A percentile compares a stretch with the other conserved stretches of the same genome.
These are phyloP conservation scores for Syngnathus floridae DNA, from an alignment of 2,113 vertebrate species.

Conservation along the genomic window DNA sequence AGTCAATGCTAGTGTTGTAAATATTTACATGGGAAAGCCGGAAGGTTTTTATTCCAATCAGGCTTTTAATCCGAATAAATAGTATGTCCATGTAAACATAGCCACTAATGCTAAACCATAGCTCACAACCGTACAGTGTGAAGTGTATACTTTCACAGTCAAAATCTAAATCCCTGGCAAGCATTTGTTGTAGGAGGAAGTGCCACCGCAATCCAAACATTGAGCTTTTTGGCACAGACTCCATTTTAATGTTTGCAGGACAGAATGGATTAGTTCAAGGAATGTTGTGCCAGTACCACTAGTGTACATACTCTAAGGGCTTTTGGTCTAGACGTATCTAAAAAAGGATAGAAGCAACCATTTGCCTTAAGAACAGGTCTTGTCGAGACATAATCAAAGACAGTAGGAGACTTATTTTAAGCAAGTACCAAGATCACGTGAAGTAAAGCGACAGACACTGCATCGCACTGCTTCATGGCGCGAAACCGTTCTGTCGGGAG, in stretches of 20 bases:
- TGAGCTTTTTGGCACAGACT: slow-evolving; percentile 47
- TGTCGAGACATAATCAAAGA: slow-evolving; percentile 12
- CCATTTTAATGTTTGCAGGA: slow-evolving; percentile 50
- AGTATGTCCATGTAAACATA: too few species aligned
- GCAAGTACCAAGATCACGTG: slow-evolving; percentile 13
- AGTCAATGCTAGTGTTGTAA: too few species aligned
- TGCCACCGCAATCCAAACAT: slow-evolving; percentile 40
- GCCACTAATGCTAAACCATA: slow-evolving; percentile 19
- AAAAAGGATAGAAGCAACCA: slow-evolving; percentile 14
- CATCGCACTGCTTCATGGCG: slow-evolving; percentile 31
- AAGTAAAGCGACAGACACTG: slow-evolving; percentile 26
- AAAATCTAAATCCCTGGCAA: slow-evolving; percentile 57
- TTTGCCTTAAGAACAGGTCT: slow-evolving; percentile 20
- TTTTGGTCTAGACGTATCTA: slow-evolving; percentile 30
- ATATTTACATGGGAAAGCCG: too few species aligned
- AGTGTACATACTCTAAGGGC: slow-evolving; percentile 31
- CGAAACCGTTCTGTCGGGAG: slow-evolving; percentile 37
- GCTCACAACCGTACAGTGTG: slow-evolving; percentile 46
- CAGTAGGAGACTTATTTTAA: slow-evolving; percentile 14
- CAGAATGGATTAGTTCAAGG: slow-evolving; percentile 45
- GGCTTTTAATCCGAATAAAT: too few species aligned
- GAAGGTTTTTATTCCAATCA: too few species aligned
- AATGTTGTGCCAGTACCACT: slow-evolving; percentile 44
- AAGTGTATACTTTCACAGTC: slow-evolving; percentile 49
- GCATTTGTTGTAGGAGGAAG: slow-evolving; percentile 47